These are phyloP conservation scores for Plotosus lineatus DNA, from an alignment of 2,113 vertebrate species.

Conservation along the genomic window DNA sequence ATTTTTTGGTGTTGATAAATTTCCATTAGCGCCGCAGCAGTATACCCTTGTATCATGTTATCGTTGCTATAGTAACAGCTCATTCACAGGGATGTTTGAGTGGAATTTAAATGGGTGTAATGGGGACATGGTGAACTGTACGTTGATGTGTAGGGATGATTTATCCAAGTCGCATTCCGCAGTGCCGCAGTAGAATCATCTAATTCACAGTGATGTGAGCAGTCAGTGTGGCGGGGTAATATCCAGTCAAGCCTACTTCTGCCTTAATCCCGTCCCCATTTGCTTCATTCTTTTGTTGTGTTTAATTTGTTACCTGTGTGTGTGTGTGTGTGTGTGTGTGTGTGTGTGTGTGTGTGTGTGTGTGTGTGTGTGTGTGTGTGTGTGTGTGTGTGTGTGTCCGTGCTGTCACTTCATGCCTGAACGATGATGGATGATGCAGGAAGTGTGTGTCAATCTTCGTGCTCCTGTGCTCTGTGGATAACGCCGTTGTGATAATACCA, in stretches of 20 bases:
- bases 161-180: not conserved
- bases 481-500: slow-evolving; percentile 76
- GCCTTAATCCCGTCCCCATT: not conserved
- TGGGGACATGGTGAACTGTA: not conserved
- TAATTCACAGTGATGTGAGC: not conserved
- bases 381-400: not conserved
- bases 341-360: not conserved
- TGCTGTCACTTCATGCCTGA: slow-evolving; percentile 20
- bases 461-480: slow-evolving; percentile 73
- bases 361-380: not conserved
- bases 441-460: slow-evolving; percentile 42
- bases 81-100: not conserved
- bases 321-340: slow-evolving; percentile 3
- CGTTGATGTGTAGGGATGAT: not conserved
- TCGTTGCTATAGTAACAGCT: not conserved
- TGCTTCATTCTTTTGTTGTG: not conserved
- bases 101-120: not conserved
- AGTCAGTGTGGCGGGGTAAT: not conserved
- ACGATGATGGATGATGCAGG: slow-evolving; percentile 49
- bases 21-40: not conserved
- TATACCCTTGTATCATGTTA: not conserved
- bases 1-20: not conserved
- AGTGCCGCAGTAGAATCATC: not conserved
- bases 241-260: not conserved
- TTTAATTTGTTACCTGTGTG: not conserved